Evolutionary conservation across 2,113 vertebrate species (phyloP), one percentile per base, ranked within the genome.

Genomic region (Myotis brandtii): DNA sequence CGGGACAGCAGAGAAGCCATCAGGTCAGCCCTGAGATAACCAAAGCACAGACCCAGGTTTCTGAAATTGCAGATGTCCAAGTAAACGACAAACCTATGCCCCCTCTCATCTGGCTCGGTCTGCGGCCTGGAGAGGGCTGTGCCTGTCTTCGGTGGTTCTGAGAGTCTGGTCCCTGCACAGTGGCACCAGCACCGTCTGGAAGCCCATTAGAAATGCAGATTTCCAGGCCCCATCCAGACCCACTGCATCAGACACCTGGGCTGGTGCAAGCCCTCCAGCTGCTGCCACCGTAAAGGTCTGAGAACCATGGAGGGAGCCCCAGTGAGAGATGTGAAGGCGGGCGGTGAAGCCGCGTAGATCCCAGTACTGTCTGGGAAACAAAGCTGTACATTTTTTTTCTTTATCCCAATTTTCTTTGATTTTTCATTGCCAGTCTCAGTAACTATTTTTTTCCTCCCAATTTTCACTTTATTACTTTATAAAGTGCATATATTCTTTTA

Each of bases 261-360:
- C 54, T 73, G 37, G 40, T 54, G 17, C 3, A 40, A 56, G 52
- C 25, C 27, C 12, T 48, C 40, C 21, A 18, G 10, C 6, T 30
- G 32, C 40, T 11, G n/a, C 30, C 8, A 10, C 67, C 17, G 8
- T 20, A 17, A 0, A 27, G 5, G 50, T 37, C 66, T 56, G 12
- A 34, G 37, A 46, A 16, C 13, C 64, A 20, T 14, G 0, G 2
- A 4, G 6, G 17, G 46, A 59, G 52, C 37, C 69, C 17, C 0
- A 14, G 17, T 0, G 4, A 13, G 20, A n/a, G 64, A n/a, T 1
- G 69, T 32, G 75, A 48, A 0, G 0, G 0, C 21, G 64, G 56
- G 59, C 54, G 6, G 17, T 0, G 18, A 54, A 20, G 4, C 23
- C 14, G 2, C 43, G 46, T 8, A 14, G 13, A 20, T 9, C 62